Percentiles rank a stretch among this genome's conserved stretches.
Evolutionary conservation across 2,797 vertebrate genomes (phyloP).

Genomic region (Enteromius mattozi): DNA sequence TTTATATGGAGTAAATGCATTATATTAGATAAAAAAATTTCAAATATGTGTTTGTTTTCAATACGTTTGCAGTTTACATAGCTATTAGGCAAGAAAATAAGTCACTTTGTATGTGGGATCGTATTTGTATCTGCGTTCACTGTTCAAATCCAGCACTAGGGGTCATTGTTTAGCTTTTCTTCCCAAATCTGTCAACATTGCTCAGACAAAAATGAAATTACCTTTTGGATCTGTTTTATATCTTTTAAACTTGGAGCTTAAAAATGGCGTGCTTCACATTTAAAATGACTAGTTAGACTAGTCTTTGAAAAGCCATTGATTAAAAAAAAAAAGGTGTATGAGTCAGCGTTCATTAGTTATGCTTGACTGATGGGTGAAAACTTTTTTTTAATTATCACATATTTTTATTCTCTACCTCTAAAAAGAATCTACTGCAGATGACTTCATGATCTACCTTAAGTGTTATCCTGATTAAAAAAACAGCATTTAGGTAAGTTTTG

Average conservation of each 20-base stretch:
- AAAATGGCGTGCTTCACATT: not conserved
- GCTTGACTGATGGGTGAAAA: not conserved
- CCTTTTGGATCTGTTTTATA: not conserved
- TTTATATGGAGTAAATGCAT: not conserved
- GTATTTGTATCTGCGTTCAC: not conserved
- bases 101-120: not conserved
- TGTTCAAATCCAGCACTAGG: constrained; percentile 47
- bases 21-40: not conserved
- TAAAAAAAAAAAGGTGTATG: not conserved
- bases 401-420: constrained; percentile 17
- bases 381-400: not conserved
- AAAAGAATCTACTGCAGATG: constrained; percentile 35
- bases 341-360: not conserved
- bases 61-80: not conserved
- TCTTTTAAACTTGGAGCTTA: not conserved
- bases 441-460: constrained; percentile 46
- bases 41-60: not conserved
- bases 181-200: not conserved
- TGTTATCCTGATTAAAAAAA: constrained; percentile 44
- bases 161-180: constrained; percentile 37
- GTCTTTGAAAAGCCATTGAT: not conserved
- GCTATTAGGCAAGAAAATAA: not conserved
- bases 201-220: not conserved
- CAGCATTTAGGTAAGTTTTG: constrained; percentile 41
- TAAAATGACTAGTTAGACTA: not conserved